Base-by-base conservation (phyloP, 64 coral and sea anemone species). In the Pocillopora damicornis region DNA sequence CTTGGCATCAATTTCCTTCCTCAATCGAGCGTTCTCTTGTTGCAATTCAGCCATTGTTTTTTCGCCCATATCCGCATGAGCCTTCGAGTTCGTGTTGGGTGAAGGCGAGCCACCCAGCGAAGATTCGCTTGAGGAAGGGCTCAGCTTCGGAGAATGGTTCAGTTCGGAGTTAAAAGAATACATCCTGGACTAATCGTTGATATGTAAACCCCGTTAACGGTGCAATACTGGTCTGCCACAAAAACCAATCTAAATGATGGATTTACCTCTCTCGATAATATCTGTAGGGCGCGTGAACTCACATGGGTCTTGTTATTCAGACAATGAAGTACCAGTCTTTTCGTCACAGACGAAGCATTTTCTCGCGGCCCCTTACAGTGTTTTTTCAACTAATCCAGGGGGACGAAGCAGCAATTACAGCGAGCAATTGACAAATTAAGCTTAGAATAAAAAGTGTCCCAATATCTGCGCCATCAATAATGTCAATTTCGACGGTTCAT, bases 1-100 rank as follows among this genome's bases (percentile, higher is more conserved):
- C 56, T 95, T 99, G 1, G 97, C 97, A 73, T 95, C 93, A 37
- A 99, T 92, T 85, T 99, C 97, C 30, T 92, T 95, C 86, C 89
- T 90, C 20, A 99, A 86, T 3, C 93, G 91, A 16, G 83, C 79
- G 86, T 99, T 99, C 80, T 99, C 97, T 77, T 92, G 93, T 74
- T 92, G 90, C 18, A 95, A 22, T 56, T 99, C 93, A 1, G 88
- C 87, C 36, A 93, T 84, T 57, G 81, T 85, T 81, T 78, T 85
- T 18, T 85, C 81, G 65, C 81, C 61, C 12, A 67, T 45, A 45
- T 51, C 25, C 67, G 61, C 61, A 17, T 7, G 12, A 7, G 61
- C 12, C 16, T 63, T 63, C 61, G n/a, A 10, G 38, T 20, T 68
- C 51, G 63, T 16, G 26, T 37, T 58, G 2, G 81, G 37, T 18